phyloP scores from a whole-genome alignment of 1,140 invertebrate species.

The Aphidius ervi region DNA sequence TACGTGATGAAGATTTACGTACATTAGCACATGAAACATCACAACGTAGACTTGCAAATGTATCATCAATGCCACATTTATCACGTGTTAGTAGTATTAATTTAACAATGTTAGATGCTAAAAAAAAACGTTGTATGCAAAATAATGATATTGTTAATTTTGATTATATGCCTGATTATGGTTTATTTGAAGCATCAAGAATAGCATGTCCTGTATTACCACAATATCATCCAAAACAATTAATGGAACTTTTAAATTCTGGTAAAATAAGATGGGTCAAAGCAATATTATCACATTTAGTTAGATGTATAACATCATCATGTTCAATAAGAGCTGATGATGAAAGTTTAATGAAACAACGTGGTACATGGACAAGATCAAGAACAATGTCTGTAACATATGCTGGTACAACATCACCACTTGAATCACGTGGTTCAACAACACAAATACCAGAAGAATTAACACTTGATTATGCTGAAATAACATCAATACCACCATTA shows the following conservation, averaged over 20 bases:
- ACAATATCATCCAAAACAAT: constrained; percentile 97
- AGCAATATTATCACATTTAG: constrained; percentile 94
- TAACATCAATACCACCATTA: constrained; percentile 92
- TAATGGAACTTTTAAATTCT: constrained; percentile 98
- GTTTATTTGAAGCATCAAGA: constrained; percentile 93
- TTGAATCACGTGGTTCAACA: constrained; percentile 59
- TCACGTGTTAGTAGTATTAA: constrained; percentile 79
- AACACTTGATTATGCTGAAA: constrained; percentile 91
- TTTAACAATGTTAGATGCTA: constrained; percentile 70
- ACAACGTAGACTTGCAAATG: constrained; percentile 63
- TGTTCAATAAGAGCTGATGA: constrained; percentile 60
- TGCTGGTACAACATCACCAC: constrained; percentile 57
- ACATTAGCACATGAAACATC: constrained; percentile 69
- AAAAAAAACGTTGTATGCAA: constrained; percentile 63
- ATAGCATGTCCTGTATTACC: constrained; percentile 96
- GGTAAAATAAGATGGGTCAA: constrained; percentile 97
- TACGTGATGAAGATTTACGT: constrained; percentile 76
- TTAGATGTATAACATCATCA: constrained; percentile 74
- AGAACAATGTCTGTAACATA: constrained; percentile 85
- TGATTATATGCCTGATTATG: constrained; percentile 88
- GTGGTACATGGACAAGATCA: constrained; percentile 74
- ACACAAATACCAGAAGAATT: constrained; percentile 76
- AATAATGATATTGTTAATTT: constrained; percentile 53
- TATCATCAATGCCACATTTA: constrained; percentile 73
- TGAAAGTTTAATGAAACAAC: constrained; percentile 55